phyloP scores from a whole-genome alignment of 2,888 invertebrate species.

The Podotricha telesiphe region DNA sequence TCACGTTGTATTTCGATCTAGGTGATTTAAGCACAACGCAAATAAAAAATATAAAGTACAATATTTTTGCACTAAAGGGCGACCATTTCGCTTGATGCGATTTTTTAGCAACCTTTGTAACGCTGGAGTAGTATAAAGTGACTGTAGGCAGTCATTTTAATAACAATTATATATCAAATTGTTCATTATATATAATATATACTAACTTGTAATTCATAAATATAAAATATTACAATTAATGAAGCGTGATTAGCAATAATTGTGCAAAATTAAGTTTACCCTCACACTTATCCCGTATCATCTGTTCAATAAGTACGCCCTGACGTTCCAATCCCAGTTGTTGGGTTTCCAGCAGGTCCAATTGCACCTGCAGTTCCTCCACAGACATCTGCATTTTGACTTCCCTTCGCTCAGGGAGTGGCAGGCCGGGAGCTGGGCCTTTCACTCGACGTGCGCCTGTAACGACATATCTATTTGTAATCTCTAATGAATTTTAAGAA shows the following conservation, averaged over 20 bases:
- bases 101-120: too few relatives aligned
- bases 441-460: constrained; percentile 89
- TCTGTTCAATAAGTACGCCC: constrained; percentile 94
- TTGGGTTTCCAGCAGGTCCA: constrained; percentile 92
- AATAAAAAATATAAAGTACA: too few relatives aligned
- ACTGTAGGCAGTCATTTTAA: too few relatives aligned
- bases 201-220: neutral
- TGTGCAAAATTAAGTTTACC: constrained; percentile 67
- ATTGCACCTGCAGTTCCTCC: constrained; percentile 86
- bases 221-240: neutral
- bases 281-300: constrained; percentile 93
- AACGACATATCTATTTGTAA: neutral
- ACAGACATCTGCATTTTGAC: constrained; percentile 84
- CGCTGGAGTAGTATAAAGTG: too few relatives aligned
- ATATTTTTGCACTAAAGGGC: too few relatives aligned
- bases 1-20: too few relatives aligned
- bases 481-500: neutral
- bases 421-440: constrained; percentile 92
- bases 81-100: too few relatives aligned
- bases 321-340: constrained; percentile 94
- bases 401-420: constrained; percentile 86
- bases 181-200: too few relatives aligned
- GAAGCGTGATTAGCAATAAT: constrained; percentile 42
- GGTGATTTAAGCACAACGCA: too few relatives aligned
- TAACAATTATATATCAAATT: too few relatives aligned